A percentile compares a stretch with the other conserved stretches of the same genome.
These are phyloP conservation scores for Cynocephalus volans DNA, from an alignment of 2,113 vertebrate genomes.

Conservation along the genomic window DNA sequence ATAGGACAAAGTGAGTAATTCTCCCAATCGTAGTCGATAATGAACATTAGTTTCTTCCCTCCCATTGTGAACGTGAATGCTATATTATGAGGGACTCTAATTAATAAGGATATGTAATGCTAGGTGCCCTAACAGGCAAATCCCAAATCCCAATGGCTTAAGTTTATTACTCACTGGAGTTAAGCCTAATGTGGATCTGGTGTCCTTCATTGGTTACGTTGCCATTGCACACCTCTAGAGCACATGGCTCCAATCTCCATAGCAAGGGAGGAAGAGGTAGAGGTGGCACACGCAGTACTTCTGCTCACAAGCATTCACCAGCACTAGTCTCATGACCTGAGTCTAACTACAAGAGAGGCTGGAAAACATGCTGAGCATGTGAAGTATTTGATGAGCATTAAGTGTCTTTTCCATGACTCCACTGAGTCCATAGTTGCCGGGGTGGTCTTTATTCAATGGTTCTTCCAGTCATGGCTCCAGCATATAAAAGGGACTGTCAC, in stretches of 20 bases:
- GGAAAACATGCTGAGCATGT: not conserved
- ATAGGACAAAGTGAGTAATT: not conserved
- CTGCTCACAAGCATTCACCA: not conserved
- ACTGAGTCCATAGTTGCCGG: accelerated
- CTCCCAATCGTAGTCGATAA: not conserved
- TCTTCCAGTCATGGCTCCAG: not conserved
- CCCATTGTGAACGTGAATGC: not conserved
- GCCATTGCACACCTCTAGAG: not conserved
- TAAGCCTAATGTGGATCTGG: not conserved
- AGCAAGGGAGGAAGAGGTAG: not conserved
- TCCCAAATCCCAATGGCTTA: not conserved
- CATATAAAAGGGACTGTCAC: not conserved
- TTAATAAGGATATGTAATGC: not conserved
- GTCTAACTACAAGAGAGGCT: not conserved
- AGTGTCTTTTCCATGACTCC: not conserved
- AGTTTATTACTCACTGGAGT: not conserved
- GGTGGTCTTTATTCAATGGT: not conserved
- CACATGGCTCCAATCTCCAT: not conserved
- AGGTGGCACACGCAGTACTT: not conserved
- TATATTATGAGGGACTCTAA: not conserved
- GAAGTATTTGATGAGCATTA: not conserved
- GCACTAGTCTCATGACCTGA: not conserved
- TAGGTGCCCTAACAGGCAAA: not conserved
- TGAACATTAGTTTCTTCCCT: not conserved
- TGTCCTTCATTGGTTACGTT: not conserved